These are phyloP conservation scores for Rhopilema esculentum DNA, from an alignment of 30 jellyfish, hydroid and myxozoan genomes.

Conservation along the genomic window DNA sequence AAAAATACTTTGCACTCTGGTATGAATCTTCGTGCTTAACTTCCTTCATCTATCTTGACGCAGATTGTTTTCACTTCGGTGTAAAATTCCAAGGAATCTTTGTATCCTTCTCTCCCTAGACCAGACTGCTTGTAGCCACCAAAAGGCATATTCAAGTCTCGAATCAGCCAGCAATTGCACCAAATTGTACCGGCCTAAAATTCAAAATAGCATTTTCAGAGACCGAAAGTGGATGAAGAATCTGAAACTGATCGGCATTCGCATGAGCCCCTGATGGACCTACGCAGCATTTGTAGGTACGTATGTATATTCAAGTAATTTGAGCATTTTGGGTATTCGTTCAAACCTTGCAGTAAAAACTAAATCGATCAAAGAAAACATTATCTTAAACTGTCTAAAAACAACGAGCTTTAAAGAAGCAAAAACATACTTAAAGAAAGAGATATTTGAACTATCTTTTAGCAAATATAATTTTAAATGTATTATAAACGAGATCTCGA, in stretches of 20 bases:
- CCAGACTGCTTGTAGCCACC: conserved; percentile 96
- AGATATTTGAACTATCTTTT: no score
- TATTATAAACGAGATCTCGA: no score
- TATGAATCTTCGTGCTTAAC: background rate
- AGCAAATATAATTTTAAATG: no score
- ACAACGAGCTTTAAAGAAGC: no score
- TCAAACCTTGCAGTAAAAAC: no score
- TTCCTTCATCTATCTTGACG: conserved; percentile 29
- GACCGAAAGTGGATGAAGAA: background rate
- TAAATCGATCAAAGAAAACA: no score
- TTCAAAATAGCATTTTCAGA: background rate
- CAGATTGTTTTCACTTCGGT: conserved; percentile 90
- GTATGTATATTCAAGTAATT: no score
- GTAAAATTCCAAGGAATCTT: conserved; percentile 84
- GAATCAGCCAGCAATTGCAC: conserved; percentile 96
- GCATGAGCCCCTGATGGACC: background rate
- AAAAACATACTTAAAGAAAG: no score
- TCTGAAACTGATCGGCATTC: background rate
- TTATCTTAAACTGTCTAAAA: no score
- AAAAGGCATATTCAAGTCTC: conserved; percentile 93
- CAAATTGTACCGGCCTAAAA: conserved; percentile 91
- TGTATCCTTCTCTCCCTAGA: conserved; percentile 85
- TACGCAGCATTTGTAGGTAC: no score
- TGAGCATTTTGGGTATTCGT: no score
- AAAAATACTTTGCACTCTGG: no score